These are phyloP conservation scores for Andrena bucephala DNA, from an alignment of 2,888 invertebrate genomes.

Conservation along the genomic window DNA sequence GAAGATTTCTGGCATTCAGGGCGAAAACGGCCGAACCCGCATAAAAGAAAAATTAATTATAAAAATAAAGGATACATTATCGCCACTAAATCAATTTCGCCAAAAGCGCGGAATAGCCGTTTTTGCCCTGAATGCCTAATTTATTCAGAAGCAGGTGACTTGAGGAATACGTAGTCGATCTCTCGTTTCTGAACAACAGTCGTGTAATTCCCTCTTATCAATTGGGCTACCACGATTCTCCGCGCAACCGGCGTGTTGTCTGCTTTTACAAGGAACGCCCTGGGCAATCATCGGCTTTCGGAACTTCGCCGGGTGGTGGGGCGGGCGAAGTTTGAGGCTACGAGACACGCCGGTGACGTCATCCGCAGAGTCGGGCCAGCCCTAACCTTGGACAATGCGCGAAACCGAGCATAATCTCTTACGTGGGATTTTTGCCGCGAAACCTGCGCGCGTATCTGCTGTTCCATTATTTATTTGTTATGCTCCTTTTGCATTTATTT, in stretches of 20 bases:
- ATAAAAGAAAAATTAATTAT: no score
- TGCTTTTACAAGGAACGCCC: conserved; percentile 27
- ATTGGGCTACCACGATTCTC: no score
- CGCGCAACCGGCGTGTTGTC: conserved; percentile 14
- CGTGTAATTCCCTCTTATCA: no score
- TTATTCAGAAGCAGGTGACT: no score
- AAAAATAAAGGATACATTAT: no score
- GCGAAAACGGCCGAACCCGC: no score
- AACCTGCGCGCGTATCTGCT: background rate
- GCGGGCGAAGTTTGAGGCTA: conserved; percentile 81
- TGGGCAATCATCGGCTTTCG: conserved; percentile 17
- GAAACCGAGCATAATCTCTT: conserved; percentile 70
- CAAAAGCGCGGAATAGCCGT: no score
- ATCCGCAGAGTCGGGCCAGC: conserved; percentile 68
- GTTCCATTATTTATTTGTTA: background rate
- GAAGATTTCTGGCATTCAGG: background rate
- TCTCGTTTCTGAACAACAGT: no score
- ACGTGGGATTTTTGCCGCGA: conserved; percentile 31
- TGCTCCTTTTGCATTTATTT: background rate
- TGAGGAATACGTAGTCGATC: no score
- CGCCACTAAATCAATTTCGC: no score
- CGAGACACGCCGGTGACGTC: conserved; percentile 82
- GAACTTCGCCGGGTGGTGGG: conserved; percentile 47
- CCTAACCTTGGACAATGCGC: conserved; percentile 81
- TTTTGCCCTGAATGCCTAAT: no score